Evolutionary conservation across 2,888 invertebrate genomes (phyloP), one percentile per base, ranked within the genome.

Genomic region (Catocala fraxini): DNA sequence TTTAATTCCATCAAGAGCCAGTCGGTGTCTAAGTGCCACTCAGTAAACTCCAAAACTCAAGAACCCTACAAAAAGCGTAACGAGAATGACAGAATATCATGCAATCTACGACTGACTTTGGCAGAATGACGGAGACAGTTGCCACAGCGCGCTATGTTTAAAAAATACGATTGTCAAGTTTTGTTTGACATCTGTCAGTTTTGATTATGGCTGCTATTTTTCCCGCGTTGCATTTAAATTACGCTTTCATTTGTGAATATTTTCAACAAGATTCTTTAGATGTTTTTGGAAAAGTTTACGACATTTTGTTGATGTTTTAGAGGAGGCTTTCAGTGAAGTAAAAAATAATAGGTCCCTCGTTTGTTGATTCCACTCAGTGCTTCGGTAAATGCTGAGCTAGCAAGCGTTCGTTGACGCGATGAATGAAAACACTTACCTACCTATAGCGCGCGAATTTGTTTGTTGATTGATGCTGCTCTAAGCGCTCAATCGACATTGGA

Each of bases 111-210:
- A 6, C 35, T 35, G 35, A 35, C 35, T 7, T 39, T 5, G 35
- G 35, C 35, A 39, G 35, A 39, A 39, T 39, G 35, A 25, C 3
- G 25, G 25, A 3, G 1, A 5, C 35, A 6, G 35, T 39, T 2
- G 35, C 35, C 35, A 6, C 2, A 7, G 7, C 35, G 9, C 35
- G 0, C 9, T 6, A 39, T 39, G 35, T 39, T 39, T 39, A 39
- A 39, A 39, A 39, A 39, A 39, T 25, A 25, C 3, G 4, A 39
- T 39, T 39, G 9, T 7, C 35, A 39, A 60, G 47, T 55, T 49
- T 12, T 42, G 65, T 73, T 73, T 69, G 69, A 73, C 69, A 66
- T 42, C 56, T 64, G 63, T 66, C 71, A 73, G 46, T 62, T 56
- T 34, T 42, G 61, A 52, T 64, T 53, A 13, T 47, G 51, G 60